Base-by-base conservation (phyloP, 2,888 invertebrate genomes). In the Agrotis clavis region DNA sequence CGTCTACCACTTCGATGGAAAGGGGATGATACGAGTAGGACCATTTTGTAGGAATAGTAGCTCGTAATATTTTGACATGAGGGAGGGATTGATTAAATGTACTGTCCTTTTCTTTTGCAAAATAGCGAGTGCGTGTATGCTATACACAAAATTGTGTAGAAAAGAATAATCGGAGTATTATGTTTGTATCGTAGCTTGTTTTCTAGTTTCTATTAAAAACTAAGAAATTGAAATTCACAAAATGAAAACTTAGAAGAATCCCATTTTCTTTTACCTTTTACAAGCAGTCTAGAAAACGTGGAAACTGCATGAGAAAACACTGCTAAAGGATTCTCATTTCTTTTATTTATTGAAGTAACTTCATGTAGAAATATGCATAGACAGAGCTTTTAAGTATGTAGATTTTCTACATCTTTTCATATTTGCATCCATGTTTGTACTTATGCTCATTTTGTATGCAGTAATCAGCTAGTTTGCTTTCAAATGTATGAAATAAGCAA, bases 291-390 rank as follows among this genome's bases (percentile, higher is more conserved):
- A 67, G 30, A 35, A 61, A 56, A 56, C 21, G 56, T 61, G 47
- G 1, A 61, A 56, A 61, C 11, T 67, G n/a, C 21, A 41, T 3
- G 45, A 61, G 50, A 9, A 51, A 75, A 56, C 14, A 62, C 35
- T 56, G 41, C 13, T 62, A 56, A n/a, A 13, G 19, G 54, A 54
- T 35, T 66, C 14, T 35, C 7, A 35, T 62, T 51, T 19, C 1
- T 57, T 51, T 50, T 67, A 53, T 74, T 56, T 18, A 45, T 59
- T 47, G 1, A 35, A 50, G 41, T 54, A 74, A 74, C 66, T 53
- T 65, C 6, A 73, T 73, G 35, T 25, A 60, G 13, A 66, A 48
- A 54, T 41, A 74, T 62, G 21, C 51, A 35, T 4, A 30, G 21
- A 53, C 16, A 13, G n/a, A 16, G 48, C 48, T 57, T 54, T 77